Percentiles rank a stretch among this genome's conserved stretches.
Conservation (phyloP, 2,888 invertebrate genomes). For the Cephus spinipes region DNA sequence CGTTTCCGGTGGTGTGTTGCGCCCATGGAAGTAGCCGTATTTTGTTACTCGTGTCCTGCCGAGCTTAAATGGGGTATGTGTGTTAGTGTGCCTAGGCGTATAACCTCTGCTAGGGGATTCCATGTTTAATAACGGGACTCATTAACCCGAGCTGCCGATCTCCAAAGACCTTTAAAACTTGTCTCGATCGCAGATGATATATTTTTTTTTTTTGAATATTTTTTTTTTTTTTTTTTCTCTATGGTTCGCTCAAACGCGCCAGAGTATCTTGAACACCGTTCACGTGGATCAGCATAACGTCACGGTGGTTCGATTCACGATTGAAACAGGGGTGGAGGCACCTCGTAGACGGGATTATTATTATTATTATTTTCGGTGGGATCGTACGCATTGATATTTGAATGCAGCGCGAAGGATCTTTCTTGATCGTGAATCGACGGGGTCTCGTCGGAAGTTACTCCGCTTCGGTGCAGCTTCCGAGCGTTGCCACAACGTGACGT, state of each 20-base stretch:
- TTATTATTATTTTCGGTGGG: too few relatives aligned
- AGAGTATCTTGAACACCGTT: not conserved
- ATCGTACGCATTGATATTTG: not conserved
- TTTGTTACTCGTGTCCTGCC: not conserved
- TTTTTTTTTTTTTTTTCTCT: too few relatives aligned
- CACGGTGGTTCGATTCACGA: not conserved
- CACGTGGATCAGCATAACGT: not conserved
- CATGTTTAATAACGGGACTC: not conserved
- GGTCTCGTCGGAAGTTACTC: not conserved
- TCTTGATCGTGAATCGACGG: not conserved
- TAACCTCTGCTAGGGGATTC: not conserved
- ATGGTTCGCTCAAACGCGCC: not conserved
- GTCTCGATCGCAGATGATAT: not conserved
- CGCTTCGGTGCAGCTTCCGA: not conserved
- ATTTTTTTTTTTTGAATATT: not conserved
- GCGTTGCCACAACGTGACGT: not conserved
- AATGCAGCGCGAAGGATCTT: not conserved
- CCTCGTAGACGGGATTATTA: too few relatives aligned
- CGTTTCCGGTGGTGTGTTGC: not conserved
- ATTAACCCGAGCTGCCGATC: not conserved
- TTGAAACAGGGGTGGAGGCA: not conserved
- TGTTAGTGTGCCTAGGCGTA: not conserved
- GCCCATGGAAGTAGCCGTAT: not conserved
- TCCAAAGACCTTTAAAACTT: not conserved
- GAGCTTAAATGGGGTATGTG: not conserved